phyloP scores from a whole-genome alignment of 2,113 vertebrate species.

The Polypterus senegalus region DNA sequence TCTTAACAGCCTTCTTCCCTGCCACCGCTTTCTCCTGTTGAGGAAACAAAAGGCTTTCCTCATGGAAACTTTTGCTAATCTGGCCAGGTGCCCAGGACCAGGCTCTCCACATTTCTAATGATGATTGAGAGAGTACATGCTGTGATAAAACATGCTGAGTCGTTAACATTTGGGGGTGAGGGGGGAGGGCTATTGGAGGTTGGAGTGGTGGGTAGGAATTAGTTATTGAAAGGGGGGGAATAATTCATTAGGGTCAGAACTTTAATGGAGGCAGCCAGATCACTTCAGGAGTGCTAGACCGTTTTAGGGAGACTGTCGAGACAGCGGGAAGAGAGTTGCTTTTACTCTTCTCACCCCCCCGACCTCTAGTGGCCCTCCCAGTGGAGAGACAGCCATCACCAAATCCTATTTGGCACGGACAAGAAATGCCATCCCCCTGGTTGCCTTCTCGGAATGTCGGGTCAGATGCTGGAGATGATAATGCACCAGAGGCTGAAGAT shows the following conservation, averaged over 20 bases:
- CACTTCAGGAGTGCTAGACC: constrained; percentile 20
- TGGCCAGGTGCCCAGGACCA: constrained; percentile 59
- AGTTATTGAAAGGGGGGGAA: constrained; percentile 17
- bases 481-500: constrained; percentile 28
- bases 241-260: constrained; percentile 14
- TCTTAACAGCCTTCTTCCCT: constrained; percentile 6
- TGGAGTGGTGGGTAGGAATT: constrained; percentile 26
- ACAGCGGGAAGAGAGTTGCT: constrained; percentile 18
- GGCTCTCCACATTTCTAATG: constrained; percentile 61
- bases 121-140: constrained; percentile 69
- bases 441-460: constrained; percentile 39
- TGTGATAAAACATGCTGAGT: constrained; percentile 62
- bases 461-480: constrained; percentile 28
- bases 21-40: constrained; percentile 25
- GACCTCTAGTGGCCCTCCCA: constrained; percentile 29
- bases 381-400: constrained; percentile 28
- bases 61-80: constrained; percentile 83
- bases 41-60: constrained; percentile 68
- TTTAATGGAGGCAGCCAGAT: constrained; percentile 18
- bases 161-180: constrained; percentile 41
- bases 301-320: constrained; percentile 11
- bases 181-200: constrained; percentile 23
- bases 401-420: constrained; percentile 33
- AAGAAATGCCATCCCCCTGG: constrained; percentile 30
- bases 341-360: constrained; percentile 34